Conservation (phyloP, 2,888 invertebrate genomes). For the Agrotis puta region DNA sequence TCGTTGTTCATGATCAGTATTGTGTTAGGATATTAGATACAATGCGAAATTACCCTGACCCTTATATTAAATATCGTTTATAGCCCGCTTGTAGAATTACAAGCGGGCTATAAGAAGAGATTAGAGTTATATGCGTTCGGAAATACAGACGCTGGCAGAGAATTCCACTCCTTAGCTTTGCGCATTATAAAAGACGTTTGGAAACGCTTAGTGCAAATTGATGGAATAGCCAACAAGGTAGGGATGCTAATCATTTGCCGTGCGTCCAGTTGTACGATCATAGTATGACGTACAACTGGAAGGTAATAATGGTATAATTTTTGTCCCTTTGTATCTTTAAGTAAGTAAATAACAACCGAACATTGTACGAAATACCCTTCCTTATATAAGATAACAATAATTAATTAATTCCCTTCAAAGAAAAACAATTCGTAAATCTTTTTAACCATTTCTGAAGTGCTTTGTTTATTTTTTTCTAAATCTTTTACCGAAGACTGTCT, state of each 20-base stretch:
- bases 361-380: neutral
- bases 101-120: no score
- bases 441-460: neutral
- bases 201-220: no score
- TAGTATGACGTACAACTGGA: no score
- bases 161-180: no score
- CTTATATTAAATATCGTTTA: conserved; percentile 30
- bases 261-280: no score
- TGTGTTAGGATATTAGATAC: conserved; percentile 25
- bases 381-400: neutral
- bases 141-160: no score
- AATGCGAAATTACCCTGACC: conserved; percentile 33
- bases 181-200: no score
- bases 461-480: conserved; percentile 19
- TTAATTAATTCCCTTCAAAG: neutral
- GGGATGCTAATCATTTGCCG: no score
- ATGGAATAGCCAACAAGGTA: no score
- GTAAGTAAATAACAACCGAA: neutral
- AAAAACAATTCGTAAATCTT: conserved; percentile 5
- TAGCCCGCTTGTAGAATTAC: conserved; percentile 2
- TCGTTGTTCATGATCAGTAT: neutral
- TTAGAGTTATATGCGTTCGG: no score
- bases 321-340: no score
- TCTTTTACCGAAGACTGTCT: neutral
- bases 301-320: no score